Evolutionary conservation across 2,113 vertebrate genomes (phyloP), one percentile per base, ranked within the genome.

Genomic region (Clarias gariepinus): DNA sequence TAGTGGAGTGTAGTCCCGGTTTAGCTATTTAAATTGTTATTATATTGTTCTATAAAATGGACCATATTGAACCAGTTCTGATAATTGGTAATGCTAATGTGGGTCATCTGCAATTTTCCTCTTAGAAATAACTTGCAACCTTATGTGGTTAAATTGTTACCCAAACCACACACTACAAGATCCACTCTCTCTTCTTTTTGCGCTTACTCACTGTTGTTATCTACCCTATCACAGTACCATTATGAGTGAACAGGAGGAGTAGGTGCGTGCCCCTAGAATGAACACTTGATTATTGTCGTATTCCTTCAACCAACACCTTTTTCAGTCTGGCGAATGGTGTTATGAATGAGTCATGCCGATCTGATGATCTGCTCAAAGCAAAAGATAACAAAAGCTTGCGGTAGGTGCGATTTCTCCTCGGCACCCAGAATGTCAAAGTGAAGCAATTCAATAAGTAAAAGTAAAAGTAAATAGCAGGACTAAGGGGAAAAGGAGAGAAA

Each of bases 371-470:
- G 25, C 63, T 81, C 25, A 64, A 41, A 82, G n/a, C 36, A 15
- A 41, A 63, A 55, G 25, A 82, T 23, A 15, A 25, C 55, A 41
- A 41, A 61, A 10, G 58, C 33, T 81, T 61, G 57, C 12, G 5
- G 57, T 1, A 36, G 57, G 58, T 68, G 63, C 5, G 61, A 9
- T 52, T 53, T 82, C 61, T 61, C 28, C 57, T 57, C 57, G 13
- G 57, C 58, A 41, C 30, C 23, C 18, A 18, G 25, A 82, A 68
- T 68, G 41, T 52, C 81, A 82, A 82, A 66, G 81, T 82, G 25
- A 36, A 64, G 21, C 63, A 82, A 82, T 82, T 52, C 61, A 82
- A 52, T 82, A 28, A 28, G 47, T 6, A 47, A 47, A 47, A 1
- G 0, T 21, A 36, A 60, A 80, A 81, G 57, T 36, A 81, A 81